Evolutionary conservation across 2,113 vertebrate species (phyloP).

Genomic region (Paedocypris sp.): DNA sequence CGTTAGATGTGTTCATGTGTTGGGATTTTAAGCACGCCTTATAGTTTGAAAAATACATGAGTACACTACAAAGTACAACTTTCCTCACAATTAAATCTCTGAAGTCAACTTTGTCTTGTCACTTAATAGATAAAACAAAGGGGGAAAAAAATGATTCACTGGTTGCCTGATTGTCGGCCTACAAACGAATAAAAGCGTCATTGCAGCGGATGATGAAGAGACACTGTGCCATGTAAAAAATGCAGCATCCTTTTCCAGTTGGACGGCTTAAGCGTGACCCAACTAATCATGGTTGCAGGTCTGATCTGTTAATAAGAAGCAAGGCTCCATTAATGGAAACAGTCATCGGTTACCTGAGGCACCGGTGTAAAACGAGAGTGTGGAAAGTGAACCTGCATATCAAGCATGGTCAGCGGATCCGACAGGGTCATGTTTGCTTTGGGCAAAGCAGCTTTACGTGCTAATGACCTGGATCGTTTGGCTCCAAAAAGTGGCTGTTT

Average conservation of each 20-base stretch:
- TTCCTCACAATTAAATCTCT: no score
- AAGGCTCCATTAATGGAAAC: conserved; percentile 35
- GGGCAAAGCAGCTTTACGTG: conserved; percentile 5
- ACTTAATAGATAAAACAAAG: no score
- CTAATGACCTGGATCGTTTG: conserved; percentile 23
- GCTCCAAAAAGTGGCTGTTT: conserved; percentile 26
- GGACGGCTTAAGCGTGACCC: conserved; percentile 23
- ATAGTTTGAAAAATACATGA: no score
- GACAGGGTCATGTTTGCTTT: conserved; percentile 29
- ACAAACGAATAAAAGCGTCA: conserved; percentile 7
- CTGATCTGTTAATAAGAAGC: conserved; percentile 43
- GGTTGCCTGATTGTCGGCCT: background rate
- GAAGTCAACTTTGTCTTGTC: no score
- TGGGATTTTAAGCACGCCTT: no score
- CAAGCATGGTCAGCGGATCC: conserved; percentile 15
- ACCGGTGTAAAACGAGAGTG: conserved; percentile 39
- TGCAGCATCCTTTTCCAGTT: conserved; percentile 6
- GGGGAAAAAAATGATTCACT: no score
- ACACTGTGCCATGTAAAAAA: conserved; percentile 9
- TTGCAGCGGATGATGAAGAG: background rate
- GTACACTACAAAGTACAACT: no score
- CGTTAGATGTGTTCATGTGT: no score
- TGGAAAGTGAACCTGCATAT: conserved; percentile 37
- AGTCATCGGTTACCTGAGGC: conserved; percentile 42
- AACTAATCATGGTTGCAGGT: conserved; percentile 18